These are phyloP conservation scores for Aramus guarauna DNA, from an alignment of 2,113 vertebrate genomes.

Conservation along the genomic window DNA sequence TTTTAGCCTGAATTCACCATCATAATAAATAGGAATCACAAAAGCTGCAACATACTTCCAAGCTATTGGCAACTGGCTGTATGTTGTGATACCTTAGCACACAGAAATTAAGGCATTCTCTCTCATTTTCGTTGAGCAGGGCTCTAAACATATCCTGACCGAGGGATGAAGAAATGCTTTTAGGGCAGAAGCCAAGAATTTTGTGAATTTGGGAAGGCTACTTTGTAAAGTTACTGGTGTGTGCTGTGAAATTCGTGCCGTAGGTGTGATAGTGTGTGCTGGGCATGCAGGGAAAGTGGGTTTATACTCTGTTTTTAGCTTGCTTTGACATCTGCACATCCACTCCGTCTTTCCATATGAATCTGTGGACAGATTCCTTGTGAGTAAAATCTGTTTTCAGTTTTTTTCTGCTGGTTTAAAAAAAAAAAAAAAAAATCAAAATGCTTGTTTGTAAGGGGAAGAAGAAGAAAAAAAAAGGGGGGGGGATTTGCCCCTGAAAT, in stretches of 20 bases:
- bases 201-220: not conserved
- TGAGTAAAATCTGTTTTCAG: not conserved
- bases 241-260: not conserved
- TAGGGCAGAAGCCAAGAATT: not conserved
- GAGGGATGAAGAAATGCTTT: not conserved
- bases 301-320: not conserved
- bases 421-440: not conserved
- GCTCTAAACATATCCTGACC: not conserved
- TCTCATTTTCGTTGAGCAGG: not conserved
- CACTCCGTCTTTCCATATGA: not conserved
- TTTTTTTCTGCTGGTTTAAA: rapidly evolving
- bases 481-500: not conserved
- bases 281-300: not conserved
- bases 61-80: not conserved
- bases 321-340: not conserved
- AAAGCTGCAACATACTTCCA: not conserved
- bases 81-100: rapidly evolving
- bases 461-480: not conserved
- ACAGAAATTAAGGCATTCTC: not conserved
- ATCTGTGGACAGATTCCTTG: not conserved
- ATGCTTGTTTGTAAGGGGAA: rapidly evolving
- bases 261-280: no score
- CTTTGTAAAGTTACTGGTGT: not conserved
- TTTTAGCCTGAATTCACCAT: not conserved
- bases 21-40: not conserved